Evolutionary conservation across 2,113 vertebrate genomes (phyloP), one percentile per base, ranked within the genome.

Genomic region (Ceratotherium simum): DNA sequence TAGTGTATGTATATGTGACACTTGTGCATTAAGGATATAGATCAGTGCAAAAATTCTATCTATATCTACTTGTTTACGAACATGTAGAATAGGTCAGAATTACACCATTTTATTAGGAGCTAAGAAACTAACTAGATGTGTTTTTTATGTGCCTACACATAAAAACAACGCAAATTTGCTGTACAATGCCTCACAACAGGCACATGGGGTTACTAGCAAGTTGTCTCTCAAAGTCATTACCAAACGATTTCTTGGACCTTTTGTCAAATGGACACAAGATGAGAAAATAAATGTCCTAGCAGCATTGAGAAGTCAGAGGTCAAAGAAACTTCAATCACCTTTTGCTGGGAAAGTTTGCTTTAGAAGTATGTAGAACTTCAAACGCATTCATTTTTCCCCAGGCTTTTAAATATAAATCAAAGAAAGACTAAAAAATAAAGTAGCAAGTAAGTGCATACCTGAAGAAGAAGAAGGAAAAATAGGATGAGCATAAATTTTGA

Each of bases 351-450:
- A 75, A 91, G 29, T 36, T 91, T 96, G 58, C 23, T 65, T 70
- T 56, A 80, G 56, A 94, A 76, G 69, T 51, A 72, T 70, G 96
- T 87, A 80, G 48, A 16, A 16, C 76, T 95, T 91, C 64, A 80
- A 95, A 94, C 76, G 13, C 18, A 83, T 92, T 95, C 29, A 65
- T 65, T 70, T 48, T 73, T 29, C 33, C 3, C 20, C 17, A 54
- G 29, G 2, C 14, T 94, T 94, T 97, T 76, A 95, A 88, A 88
- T 85, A 81, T 72, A 69, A 96, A 88, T 96, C 33, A 91, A 92
- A 92, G 67, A 65, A 75, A 94, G 16, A 72, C 13, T 33, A 1
- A 65, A 84, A 95, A 87, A 20, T 83, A 42, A 56, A 83, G 48
- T 36, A 42, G 13, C 10, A 46, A 96, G 14, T 21, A 90, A 93